These are phyloP conservation scores for Smutsia temminckii DNA, from an alignment of 2,797 vertebrate genomes.

Conservation along the genomic window DNA sequence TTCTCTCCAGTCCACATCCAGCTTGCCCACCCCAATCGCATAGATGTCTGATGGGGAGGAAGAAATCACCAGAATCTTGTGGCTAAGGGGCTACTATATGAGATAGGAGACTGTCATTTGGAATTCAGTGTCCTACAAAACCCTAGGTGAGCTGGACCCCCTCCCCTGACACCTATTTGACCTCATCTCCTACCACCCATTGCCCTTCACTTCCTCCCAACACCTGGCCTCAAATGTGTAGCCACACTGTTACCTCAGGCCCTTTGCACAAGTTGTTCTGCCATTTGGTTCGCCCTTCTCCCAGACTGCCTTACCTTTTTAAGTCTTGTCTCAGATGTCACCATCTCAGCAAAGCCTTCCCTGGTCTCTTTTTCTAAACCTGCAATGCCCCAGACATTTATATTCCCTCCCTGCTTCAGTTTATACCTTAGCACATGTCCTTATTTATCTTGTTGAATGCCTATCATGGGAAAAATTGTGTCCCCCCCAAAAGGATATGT, in stretches of 20 bases:
- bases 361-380: neutral
- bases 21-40: constrained; percentile 89
- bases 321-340: neutral
- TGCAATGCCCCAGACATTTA: neutral
- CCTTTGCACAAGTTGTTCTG: neutral
- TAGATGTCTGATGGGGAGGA: constrained; percentile 88
- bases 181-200: neutral
- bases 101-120: neutral
- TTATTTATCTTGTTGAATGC: neutral
- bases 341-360: neutral
- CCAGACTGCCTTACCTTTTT: neutral
- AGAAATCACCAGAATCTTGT: neutral
- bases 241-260: neutral
- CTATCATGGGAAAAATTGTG: neutral
- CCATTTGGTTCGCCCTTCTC: neutral
- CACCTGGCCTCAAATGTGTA: neutral
- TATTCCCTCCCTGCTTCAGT: neutral
- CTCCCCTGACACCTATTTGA: neutral
- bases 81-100: neutral
- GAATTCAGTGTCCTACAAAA: neutral
- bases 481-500: neutral
- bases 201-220: neutral
- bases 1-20: constrained; percentile 84
- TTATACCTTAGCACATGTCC: neutral
- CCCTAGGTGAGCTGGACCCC: neutral